Conservation (phyloP, 2,797 vertebrate genomes). For the Sebastes iracundus region DNA sequence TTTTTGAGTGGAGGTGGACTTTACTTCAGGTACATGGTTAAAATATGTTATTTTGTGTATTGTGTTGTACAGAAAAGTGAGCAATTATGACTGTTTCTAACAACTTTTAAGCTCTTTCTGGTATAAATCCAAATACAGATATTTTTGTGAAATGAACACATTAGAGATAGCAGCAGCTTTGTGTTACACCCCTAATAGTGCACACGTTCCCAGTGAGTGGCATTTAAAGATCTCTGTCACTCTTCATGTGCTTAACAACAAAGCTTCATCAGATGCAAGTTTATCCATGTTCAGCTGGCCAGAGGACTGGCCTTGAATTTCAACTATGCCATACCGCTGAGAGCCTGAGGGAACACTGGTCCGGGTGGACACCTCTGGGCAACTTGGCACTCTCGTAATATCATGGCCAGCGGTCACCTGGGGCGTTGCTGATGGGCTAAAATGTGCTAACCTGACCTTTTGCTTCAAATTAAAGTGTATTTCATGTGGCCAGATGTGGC, state of each 20-base stretch:
- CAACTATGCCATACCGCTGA: not conserved
- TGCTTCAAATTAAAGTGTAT: constrained; percentile 64
- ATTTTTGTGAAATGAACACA: not conserved
- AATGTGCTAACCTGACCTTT: constrained; percentile 81
- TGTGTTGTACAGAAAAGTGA: not conserved
- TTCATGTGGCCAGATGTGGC: constrained; percentile 69
- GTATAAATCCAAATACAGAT: not conserved
- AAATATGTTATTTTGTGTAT: not conserved
- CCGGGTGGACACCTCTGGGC: constrained; percentile 41
- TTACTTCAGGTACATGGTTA: not conserved
- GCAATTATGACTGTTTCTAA: not conserved
- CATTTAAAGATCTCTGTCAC: constrained; percentile 33
- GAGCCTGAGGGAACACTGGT: constrained; percentile 37
- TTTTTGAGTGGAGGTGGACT: not conserved
- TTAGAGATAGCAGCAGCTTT: not conserved
- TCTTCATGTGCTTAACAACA: constrained; percentile 10
- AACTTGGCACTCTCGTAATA: constrained; percentile 63
- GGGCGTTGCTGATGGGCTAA: constrained; percentile 57
- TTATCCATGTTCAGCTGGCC: constrained; percentile 5
- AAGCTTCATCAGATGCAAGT: constrained; percentile 6
- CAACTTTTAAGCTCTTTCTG: no score
- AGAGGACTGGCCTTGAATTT: constrained; percentile 36
- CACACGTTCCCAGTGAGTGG: not conserved
- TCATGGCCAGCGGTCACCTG: constrained; percentile 45
- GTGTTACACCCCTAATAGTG: not conserved